A percentile compares a stretch with the other conserved stretches of the same genome.
Conservation (phyloP, 2,888 invertebrate genomes). For the Epinotia ramella region DNA sequence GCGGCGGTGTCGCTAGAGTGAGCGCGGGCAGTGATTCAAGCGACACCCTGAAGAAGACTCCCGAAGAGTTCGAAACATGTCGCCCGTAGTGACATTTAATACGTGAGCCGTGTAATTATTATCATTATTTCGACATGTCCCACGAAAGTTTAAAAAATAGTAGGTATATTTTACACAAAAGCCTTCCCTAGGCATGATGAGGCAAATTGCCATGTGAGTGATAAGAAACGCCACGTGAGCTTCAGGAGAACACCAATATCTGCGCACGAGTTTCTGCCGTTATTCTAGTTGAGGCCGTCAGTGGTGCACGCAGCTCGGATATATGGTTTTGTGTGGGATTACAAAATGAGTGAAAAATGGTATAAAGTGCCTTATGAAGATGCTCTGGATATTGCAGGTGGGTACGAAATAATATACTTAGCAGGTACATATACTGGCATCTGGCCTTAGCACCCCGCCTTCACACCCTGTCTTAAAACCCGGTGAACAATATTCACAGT, state of each 20-base stretch:
- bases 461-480: too few relatives aligned
- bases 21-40: too few relatives aligned
- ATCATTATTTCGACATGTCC: too few relatives aligned
- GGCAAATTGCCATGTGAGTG: background rate
- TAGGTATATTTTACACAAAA: background rate
- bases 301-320: background rate
- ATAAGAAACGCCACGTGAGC: background rate
- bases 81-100: too few relatives aligned
- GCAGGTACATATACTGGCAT: too few relatives aligned
- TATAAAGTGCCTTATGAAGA: conserved; percentile 64
- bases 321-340: background rate
- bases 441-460: too few relatives aligned
- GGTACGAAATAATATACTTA: conserved; percentile 31
- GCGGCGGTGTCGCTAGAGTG: too few relatives aligned
- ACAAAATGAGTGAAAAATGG: conserved; percentile 54
- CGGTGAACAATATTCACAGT: too few relatives aligned
- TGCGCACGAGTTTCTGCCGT: background rate
- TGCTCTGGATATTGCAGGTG: conserved; percentile 65
- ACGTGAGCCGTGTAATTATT: too few relatives aligned
- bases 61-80: too few relatives aligned
- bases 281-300: background rate
- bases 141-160: too few relatives aligned
- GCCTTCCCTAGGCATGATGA: background rate
- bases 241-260: background rate
- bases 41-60: too few relatives aligned